phyloP scores from a whole-genome alignment of 2,888 invertebrate species.

The Trichacis sp. region DNA sequence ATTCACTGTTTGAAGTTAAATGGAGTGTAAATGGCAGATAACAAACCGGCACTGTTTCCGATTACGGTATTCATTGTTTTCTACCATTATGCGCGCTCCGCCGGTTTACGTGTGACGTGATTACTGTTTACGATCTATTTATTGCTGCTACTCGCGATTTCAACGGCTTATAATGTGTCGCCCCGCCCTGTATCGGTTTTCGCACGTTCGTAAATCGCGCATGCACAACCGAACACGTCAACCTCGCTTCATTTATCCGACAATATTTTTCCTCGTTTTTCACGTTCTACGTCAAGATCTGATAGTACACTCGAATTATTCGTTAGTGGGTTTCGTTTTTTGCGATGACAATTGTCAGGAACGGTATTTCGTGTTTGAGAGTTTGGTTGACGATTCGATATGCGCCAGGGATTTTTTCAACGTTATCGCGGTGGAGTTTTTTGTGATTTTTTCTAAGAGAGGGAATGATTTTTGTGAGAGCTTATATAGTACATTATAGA shows the following conservation, averaged over 20 bases:
- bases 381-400: too few relatives aligned
- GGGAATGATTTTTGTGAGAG: background rate
- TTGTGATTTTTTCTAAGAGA: too few relatives aligned
- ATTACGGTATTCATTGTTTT: constrained; percentile 70
- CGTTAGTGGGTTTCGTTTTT: background rate
- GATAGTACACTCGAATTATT: background rate
- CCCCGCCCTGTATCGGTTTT: constrained; percentile 40
- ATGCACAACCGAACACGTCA: constrained; percentile 24
- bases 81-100: constrained; percentile 69
- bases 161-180: constrained; percentile 48
- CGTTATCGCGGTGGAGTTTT: background rate
- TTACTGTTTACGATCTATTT: constrained; percentile 68
- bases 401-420: too few relatives aligned
- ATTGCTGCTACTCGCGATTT: constrained; percentile 54
- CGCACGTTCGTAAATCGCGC: constrained; percentile 22
- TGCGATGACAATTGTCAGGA: too few relatives aligned
- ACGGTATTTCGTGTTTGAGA: too few relatives aligned
- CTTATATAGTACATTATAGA: background rate
- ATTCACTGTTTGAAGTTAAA: constrained; percentile 69
- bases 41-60: constrained; percentile 69
- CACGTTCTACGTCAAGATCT: background rate
- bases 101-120: constrained; percentile 65
- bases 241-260: constrained; percentile 12
- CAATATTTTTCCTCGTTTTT: background rate
- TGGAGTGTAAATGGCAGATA: constrained; percentile 70